Evolutionary conservation across 2,113 vertebrate species (phyloP).

Genomic region (Trochalopteron elliotii): DNA sequence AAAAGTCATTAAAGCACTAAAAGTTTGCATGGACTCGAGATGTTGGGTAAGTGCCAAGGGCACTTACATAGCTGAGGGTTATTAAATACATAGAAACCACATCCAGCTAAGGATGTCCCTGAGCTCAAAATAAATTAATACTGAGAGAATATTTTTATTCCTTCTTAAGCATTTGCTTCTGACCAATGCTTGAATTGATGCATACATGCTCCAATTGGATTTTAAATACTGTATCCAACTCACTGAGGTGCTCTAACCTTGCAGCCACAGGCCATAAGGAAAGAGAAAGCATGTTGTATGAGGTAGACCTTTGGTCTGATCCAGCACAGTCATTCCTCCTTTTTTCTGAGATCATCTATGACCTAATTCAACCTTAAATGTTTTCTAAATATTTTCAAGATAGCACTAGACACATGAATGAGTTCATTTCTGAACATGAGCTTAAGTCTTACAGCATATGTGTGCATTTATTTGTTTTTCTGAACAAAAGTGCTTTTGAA

Average conservation of each 20-base stretch:
- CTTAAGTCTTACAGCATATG: background rate
- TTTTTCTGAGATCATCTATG: background rate
- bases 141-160: slow-evolving; percentile 28
- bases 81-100: slow-evolving; percentile 7
- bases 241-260: background rate
- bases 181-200: background rate
- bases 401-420: background rate
- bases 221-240: background rate
- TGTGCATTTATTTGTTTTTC: background rate
- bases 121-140: slow-evolving; percentile 36
- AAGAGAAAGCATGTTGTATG: background rate
- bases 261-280: background rate
- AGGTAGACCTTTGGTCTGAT: background rate
- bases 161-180: slow-evolving; percentile 4
- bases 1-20: slow-evolving; percentile 18
- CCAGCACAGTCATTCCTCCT: background rate
- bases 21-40: slow-evolving; percentile 3
- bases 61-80: background rate
- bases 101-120: slow-evolving; percentile 22
- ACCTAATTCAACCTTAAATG: background rate
- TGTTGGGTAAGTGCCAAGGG: background rate
- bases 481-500: background rate
- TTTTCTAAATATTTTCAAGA: background rate
- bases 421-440: background rate
- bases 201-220: background rate